A percentile compares a stretch with the other conserved stretches of the same genome.
These are phyloP conservation scores for Agriopis leucophaearia DNA, from an alignment of 2,888 invertebrate genomes.

Conservation along the genomic window DNA sequence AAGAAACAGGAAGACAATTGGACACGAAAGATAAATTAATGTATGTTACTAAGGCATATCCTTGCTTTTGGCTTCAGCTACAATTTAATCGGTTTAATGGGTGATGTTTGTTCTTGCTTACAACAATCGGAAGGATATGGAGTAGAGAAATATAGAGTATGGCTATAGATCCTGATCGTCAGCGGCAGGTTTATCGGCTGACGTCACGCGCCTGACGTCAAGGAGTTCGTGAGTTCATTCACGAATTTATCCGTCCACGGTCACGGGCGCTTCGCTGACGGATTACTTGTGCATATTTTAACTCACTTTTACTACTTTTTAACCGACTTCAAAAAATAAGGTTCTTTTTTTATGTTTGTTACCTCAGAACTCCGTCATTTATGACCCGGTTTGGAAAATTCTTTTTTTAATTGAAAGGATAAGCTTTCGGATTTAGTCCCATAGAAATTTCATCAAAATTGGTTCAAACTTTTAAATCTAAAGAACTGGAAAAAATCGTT, in stretches of 20 bases:
- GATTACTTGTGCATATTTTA: constrained; percentile 39
- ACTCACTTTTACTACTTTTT: constrained; percentile 21
- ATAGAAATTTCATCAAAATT: too few relatives aligned
- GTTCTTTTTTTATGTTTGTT: too few relatives aligned
- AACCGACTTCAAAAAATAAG: too few relatives aligned
- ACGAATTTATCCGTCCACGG: constrained; percentile 72
- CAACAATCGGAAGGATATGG: not conserved
- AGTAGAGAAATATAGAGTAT: not conserved
- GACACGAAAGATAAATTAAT: too few relatives aligned
- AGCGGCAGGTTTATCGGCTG: constrained; percentile 22
- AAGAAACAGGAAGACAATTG: too few relatives aligned
- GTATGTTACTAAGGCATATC: too few relatives aligned
- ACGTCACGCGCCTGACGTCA: constrained; percentile 65
- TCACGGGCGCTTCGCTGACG: constrained; percentile 63
- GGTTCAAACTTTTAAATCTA: too few relatives aligned
- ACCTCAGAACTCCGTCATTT: too few relatives aligned
- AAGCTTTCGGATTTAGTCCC: too few relatives aligned
- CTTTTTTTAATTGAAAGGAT: too few relatives aligned
- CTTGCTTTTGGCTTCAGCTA: not conserved
- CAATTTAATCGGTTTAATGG: not conserved
- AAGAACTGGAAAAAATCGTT: too few relatives aligned
- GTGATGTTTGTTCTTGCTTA: not conserved
- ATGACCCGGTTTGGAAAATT: too few relatives aligned
- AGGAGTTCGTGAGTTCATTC: constrained; percentile 75
- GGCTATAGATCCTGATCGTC: constrained; percentile 18